These are phyloP conservation scores for Stictonetta naevosa DNA, from an alignment of 2,113 vertebrate genomes.

Conservation along the genomic window DNA sequence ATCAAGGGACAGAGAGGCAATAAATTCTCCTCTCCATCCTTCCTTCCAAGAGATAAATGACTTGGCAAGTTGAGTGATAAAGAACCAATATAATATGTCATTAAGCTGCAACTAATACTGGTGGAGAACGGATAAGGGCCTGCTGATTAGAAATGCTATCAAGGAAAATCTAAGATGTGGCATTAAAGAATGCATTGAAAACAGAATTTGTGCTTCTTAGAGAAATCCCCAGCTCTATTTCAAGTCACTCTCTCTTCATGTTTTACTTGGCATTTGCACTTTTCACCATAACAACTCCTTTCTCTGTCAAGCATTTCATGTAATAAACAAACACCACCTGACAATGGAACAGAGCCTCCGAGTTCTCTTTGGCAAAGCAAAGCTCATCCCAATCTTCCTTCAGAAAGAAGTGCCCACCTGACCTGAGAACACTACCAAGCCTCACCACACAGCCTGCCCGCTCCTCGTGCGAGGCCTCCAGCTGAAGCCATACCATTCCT, in stretches of 20 bases:
- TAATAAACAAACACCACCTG: background rate
- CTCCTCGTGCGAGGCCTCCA: background rate
- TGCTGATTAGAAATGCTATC: background rate
- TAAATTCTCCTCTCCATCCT: background rate
- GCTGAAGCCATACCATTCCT: background rate
- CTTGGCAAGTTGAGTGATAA: constrained; percentile 17
- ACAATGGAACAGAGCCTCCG: background rate
- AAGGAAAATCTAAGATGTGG: background rate
- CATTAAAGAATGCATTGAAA: background rate
- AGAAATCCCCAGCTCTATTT: background rate
- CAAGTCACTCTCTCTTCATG: background rate
- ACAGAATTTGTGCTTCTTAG: background rate
- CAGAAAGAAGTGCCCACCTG: background rate
- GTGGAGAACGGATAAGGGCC: background rate
- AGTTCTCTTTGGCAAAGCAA: background rate
- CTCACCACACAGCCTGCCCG: background rate
- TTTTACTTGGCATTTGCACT: background rate
- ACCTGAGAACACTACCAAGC: background rate
- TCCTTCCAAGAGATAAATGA: background rate
- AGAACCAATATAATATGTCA: background rate
- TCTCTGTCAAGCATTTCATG: background rate
- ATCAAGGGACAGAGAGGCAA: background rate
- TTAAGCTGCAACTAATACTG: background rate
- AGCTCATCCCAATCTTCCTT: background rate
- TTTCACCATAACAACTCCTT: background rate